These are phyloP conservation scores for Labrus mixtus DNA, from an alignment of 2,113 vertebrate genomes.

Conservation along the genomic window DNA sequence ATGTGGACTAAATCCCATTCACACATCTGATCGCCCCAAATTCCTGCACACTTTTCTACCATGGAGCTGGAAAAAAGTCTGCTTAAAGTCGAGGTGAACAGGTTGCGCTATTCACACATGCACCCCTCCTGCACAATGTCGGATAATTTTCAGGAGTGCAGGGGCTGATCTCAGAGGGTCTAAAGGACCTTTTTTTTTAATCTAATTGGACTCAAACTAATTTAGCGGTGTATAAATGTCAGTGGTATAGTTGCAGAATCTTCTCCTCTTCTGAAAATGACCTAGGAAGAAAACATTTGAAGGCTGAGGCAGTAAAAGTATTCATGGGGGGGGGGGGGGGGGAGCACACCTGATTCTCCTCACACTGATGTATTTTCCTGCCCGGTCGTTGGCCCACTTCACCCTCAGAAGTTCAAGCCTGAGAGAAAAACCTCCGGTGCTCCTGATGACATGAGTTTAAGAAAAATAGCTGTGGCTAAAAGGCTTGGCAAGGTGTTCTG, in stretches of 20 bases:
- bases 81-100: too few relatives aligned
- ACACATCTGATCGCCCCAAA: too few relatives aligned
- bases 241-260: background rate
- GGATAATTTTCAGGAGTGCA: too few relatives aligned
- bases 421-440: conserved; percentile 47
- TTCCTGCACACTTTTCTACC: too few relatives aligned
- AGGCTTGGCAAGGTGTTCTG: conserved; percentile 79
- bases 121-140: too few relatives aligned
- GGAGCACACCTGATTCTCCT: conserved; percentile 29
- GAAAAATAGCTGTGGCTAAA: conserved; percentile 75
- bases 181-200: background rate
- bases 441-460: conserved; percentile 73
- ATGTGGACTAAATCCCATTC: too few relatives aligned
- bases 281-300: conserved; percentile 31
- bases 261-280: conserved; percentile 29
- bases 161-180: background rate
- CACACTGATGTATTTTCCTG: conserved; percentile 38
- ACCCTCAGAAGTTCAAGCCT: conserved; percentile 48
- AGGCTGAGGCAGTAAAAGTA: conserved; percentile 43
- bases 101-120: too few relatives aligned
- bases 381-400: conserved; percentile 14
- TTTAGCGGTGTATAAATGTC: conserved; percentile 4
- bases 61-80: too few relatives aligned
- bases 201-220: background rate
- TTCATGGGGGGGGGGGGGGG: conserved; percentile 2